phyloP scores from a whole-genome alignment of 2,797 vertebrate genomes.

The Rhinatrema bivittatum region DNA sequence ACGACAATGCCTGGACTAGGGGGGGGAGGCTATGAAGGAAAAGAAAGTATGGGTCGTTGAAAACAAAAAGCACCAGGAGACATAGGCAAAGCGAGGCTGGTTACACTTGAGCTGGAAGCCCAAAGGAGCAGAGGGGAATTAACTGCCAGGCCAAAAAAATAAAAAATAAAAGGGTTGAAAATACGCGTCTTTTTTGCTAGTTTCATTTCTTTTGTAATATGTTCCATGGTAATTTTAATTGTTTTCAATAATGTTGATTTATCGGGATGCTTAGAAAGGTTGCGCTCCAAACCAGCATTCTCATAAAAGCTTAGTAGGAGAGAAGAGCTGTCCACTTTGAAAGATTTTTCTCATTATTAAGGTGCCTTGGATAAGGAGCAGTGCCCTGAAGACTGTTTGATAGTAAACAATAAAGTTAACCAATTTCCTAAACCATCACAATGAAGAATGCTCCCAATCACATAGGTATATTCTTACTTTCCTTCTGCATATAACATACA shows the following conservation, averaged over 20 bases:
- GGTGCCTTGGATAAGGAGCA: slow-evolving; percentile 26
- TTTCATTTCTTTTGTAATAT: slow-evolving; percentile 13
- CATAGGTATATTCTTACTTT: background rate
- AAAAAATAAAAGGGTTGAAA: too few species aligned
- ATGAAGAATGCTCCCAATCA: background rate
- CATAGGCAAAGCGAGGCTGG: too few species aligned
- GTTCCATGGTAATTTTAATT: slow-evolving; percentile 28
- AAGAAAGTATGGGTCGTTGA: too few species aligned
- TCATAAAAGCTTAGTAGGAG: slow-evolving; percentile 32
- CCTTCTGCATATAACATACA: slow-evolving; percentile 4
- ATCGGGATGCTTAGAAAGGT: slow-evolving; percentile 24
- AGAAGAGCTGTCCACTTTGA: slow-evolving; percentile 31
- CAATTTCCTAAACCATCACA: slow-evolving; percentile 6
- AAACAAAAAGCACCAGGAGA: too few species aligned
- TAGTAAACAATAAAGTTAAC: slow-evolving; percentile 20
- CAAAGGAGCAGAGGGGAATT: too few species aligned
- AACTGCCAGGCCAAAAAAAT: slow-evolving; percentile 10
- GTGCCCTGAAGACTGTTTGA: slow-evolving; percentile 11
- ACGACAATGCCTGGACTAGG: too few species aligned
- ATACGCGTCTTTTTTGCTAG: slow-evolving; percentile 26
- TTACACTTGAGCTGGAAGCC: too few species aligned
- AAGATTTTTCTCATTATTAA: slow-evolving; percentile 43
- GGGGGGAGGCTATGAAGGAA: too few species aligned
- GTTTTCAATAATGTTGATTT: slow-evolving; percentile 38
- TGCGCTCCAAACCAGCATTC: slow-evolving; percentile 19